Evolutionary conservation across 2,888 invertebrate genomes (phyloP).

Genomic region (Xanthorhoe spadicearia): DNA sequence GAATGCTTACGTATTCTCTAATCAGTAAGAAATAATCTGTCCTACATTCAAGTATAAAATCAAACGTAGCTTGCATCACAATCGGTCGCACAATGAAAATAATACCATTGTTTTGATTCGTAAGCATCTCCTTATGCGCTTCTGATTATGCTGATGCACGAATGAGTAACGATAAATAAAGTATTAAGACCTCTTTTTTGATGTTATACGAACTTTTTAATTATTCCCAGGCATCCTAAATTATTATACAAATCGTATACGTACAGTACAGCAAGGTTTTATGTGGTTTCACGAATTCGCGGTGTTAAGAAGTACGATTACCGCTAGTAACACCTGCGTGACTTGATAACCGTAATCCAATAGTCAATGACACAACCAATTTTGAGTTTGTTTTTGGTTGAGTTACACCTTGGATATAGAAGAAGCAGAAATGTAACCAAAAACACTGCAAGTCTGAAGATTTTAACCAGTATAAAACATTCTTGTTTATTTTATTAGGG

Average conservation of each 20-base stretch:
- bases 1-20: constrained; percentile 20
- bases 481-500: background rate
- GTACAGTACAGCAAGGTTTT: background rate
- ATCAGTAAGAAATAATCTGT: constrained; percentile 29
- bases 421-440: background rate
- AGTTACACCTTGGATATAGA: background rate
- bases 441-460: background rate
- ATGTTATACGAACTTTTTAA: background rate
- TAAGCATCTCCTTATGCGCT: constrained; percentile 27
- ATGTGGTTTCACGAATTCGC: background rate
- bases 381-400: background rate
- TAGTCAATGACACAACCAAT: constrained; percentile 4
- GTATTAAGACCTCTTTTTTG: background rate
- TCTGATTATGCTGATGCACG: constrained; percentile 25
- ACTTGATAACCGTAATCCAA: constrained; percentile 4
- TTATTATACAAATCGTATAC: background rate
- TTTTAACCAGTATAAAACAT: background rate
- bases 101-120: constrained; percentile 34
- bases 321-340: background rate
- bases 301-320: background rate
- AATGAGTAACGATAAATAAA: constrained; percentile 1
- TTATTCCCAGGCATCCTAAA: background rate
- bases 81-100: constrained; percentile 32
- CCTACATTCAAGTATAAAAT: constrained; percentile 31
- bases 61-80: constrained; percentile 29